phyloP scores from a whole-genome alignment of 2,888 invertebrate species.

The Barypeithes pellucidus region DNA sequence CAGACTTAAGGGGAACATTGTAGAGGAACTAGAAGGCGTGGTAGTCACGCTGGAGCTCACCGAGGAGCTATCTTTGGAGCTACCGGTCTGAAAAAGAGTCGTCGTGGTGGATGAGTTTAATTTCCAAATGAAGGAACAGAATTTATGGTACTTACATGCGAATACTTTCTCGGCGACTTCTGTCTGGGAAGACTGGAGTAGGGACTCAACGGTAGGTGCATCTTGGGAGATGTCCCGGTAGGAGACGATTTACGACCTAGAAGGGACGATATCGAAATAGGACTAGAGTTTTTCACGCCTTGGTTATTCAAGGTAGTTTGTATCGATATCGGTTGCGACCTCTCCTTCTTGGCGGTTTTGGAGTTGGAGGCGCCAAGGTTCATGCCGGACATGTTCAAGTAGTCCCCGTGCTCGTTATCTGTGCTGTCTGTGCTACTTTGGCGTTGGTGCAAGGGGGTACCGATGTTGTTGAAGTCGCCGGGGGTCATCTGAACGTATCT shows the following conservation, averaged over 20 bases:
- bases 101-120: no score
- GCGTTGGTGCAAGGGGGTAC: conserved; percentile 59
- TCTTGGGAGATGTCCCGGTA: conserved; percentile 69
- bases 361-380: conserved; percentile 36
- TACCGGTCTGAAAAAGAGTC: conserved; percentile 27
- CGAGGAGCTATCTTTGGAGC: conserved; percentile 60
- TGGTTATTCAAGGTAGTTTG: conserved; percentile 66
- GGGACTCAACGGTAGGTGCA: conserved; percentile 71
- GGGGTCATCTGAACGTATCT: conserved; percentile 77
- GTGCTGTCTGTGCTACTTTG: conserved; percentile 62
- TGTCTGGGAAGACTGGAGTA: conserved; percentile 71
- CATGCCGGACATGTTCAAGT: conserved; percentile 72
- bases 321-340: conserved; percentile 79
- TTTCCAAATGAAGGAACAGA: no score
- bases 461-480: conserved; percentile 64
- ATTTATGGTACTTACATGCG: conserved; percentile 29
- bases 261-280: conserved; percentile 57
- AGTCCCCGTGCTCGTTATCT: conserved; percentile 69
- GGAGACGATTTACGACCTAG: conserved; percentile 65
- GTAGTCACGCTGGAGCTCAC: conserved; percentile 72
- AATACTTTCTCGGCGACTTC: conserved; percentile 54
- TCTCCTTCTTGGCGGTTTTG: conserved; percentile 69
- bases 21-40: conserved; percentile 75
- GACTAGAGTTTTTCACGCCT: conserved; percentile 62
- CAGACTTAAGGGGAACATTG: conserved; percentile 80